A percentile compares a stretch with the other conserved stretches of the same genome.
These are phyloP conservation scores for Anguilla japonica DNA, from an alignment of 2,113 vertebrate genomes.

Conservation along the genomic window DNA sequence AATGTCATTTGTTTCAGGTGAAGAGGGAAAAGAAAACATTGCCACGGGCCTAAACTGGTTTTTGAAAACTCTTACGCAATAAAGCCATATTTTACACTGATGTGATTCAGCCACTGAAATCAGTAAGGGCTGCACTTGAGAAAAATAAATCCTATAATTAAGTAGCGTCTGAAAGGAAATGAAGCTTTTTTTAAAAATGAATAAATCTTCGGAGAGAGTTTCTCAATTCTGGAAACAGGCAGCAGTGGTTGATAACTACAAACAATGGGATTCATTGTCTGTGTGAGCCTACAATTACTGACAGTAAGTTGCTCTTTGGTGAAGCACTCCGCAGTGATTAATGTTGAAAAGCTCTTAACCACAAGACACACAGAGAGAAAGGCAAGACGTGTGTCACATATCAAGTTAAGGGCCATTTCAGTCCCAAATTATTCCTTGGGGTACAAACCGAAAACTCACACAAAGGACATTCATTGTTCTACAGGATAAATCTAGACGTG, in stretches of 20 bases:
- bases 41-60: not conserved
- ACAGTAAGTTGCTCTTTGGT: conserved; percentile 45
- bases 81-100: not conserved
- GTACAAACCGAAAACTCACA: conserved; percentile 5
- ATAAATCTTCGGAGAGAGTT: conserved; percentile 51
- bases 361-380: conserved; percentile 27
- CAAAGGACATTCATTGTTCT: conserved; percentile 39
- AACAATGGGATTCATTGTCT: conserved; percentile 60
- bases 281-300: conserved; percentile 52
- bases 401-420: conserved; percentile 54
- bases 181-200: conserved; percentile 51
- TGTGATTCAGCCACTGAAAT: conserved; percentile 41
- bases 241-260: conserved; percentile 47
- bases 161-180: conserved; percentile 42
- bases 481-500: not conserved
- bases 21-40: conserved; percentile 5
- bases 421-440: conserved; percentile 30
- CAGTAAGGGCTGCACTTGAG: conserved; percentile 43
- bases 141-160: conserved; percentile 35
- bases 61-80: not conserved
- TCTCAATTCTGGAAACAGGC: conserved; percentile 47
- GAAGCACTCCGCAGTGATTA: conserved; percentile 52
- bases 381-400: conserved; percentile 51
- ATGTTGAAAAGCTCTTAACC: conserved; percentile 55
- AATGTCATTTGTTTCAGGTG: conserved; percentile 35